A percentile compares a stretch with the other conserved stretches of the same genome.
phyloP scores from a whole-genome alignment of 2,888 invertebrate genomes.

The Nasonovia ribisnigri region DNA sequence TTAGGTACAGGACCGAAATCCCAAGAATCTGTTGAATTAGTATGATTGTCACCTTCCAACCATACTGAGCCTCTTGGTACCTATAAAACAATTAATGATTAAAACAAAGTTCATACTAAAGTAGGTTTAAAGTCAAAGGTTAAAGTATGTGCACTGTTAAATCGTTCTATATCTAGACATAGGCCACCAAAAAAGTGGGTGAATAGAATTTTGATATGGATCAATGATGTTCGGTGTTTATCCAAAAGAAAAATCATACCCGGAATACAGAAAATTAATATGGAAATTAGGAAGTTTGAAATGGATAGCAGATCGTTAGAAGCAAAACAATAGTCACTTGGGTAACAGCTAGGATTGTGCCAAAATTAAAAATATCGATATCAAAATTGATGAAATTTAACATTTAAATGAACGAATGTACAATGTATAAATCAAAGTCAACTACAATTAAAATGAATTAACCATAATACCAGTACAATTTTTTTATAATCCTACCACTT shows the following conservation, averaged over 20 bases:
- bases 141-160: not conserved
- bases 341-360: not conserved
- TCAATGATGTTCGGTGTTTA: not conserved
- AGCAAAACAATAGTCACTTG: not conserved
- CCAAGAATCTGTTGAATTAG: slow-evolving; percentile 89
- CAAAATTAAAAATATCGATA: no score
- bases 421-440: not conserved
- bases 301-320: not conserved
- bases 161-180: not conserved
- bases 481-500: not conserved
- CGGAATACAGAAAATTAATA: not conserved
- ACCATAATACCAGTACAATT: not conserved
- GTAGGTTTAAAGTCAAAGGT: not conserved
- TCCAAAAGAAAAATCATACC: not conserved
- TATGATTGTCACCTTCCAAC: slow-evolving; percentile 91
- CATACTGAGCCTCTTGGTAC: slow-evolving; percentile 90
- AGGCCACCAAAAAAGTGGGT: not conserved
- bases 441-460: not conserved
- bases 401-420: not conserved
- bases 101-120: not conserved
- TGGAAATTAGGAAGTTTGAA: not conserved
- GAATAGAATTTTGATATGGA: not conserved
- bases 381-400: no score
- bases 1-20: slow-evolving; percentile 89
- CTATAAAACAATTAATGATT: slow-evolving; percentile 70